Base-by-base conservation (phyloP, 2,888 invertebrate genomes). In the Phasia obesa region DNA sequence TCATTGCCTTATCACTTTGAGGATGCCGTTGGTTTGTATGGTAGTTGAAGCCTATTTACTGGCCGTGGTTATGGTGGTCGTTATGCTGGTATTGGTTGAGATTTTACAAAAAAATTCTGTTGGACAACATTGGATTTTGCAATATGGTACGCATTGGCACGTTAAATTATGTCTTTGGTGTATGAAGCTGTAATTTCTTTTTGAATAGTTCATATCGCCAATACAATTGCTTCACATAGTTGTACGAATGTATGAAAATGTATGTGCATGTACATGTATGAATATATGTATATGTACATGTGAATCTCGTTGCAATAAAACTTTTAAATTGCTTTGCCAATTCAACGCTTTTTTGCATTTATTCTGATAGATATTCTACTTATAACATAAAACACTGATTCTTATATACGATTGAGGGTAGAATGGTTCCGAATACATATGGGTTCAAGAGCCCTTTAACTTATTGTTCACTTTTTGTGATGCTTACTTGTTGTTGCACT, bases 321-420 rank as follows among this genome's bases (percentile, higher is more conserved):
- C 85, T 84, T 84, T 85, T 85, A 83, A 86, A 86, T 86, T 86
- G 86, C 81, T 82, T 85, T 85, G 81, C 84, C 84, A 85, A 84
- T 86, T 85, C 85, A 85, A 84, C 84, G 86, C 85, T 77, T 84
- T 84, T 65, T 65, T 64, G 11, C 67, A 73, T 23, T 53, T 55
- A 23, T 69, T 69, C 25, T 17, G 47, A 27, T 47, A 62, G 35
- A 67, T 55, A 53, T 60, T 55, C 35, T 3, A 47, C 35, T 27
- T 19, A 9, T 9, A 4, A n/a, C 27, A 11, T 13, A 59, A 38
- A 42, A 69, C 21, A 38, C 42, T 21, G 1, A 49, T 35, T 51
- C 15, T 27, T 42, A 19, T 11, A 44, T 9, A 44, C 0, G 21
- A 31, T 7, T 23, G 27, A 31, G 13, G 13, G 7, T 17, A 6